Conservation (phyloP, 2,113 vertebrate species). For the Dolichallabes microphthalmus region DNA sequence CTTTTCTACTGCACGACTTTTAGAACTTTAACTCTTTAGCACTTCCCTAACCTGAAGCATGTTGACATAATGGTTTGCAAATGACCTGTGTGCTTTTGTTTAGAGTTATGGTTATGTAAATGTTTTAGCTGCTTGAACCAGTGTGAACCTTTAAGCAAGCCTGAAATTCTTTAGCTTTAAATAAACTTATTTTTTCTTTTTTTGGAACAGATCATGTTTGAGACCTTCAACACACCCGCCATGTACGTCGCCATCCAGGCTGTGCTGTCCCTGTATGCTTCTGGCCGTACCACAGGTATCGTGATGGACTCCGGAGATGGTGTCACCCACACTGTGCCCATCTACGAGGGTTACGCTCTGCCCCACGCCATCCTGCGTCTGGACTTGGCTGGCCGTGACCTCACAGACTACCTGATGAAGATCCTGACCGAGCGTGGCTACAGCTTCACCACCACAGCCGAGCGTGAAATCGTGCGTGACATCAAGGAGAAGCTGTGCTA, state of each 20-base stretch:
- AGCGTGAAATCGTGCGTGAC: constrained; percentile 94
- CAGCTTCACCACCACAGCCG: constrained; percentile 94
- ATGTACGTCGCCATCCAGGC: constrained; percentile 99
- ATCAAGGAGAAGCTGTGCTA: constrained; percentile 99
- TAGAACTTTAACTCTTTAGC: not conserved
- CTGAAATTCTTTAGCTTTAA: too few relatives aligned
- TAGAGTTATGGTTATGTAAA: not conserved
- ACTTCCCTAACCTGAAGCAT: not conserved
- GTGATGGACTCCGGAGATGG: constrained; percentile 98
- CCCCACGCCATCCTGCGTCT: constrained; percentile 96
- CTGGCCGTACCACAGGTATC: constrained; percentile 96
- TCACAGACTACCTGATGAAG: constrained; percentile 99
- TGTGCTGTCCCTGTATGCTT: constrained; percentile 95
- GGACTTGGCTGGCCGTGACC: constrained; percentile 96
- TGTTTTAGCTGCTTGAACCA: not conserved
- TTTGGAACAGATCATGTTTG: constrained; percentile 88
- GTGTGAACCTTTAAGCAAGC: not conserved
- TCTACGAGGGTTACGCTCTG: constrained; percentile 94
- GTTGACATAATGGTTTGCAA: not conserved
- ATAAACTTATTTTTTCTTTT: too few relatives aligned
- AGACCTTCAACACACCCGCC: constrained; percentile 99
- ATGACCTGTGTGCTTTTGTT: not conserved
- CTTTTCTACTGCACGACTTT: constrained; percentile 57
- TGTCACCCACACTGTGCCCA: constrained; percentile 98
- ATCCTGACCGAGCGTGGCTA: constrained; percentile 96